A percentile compares a stretch with the other conserved stretches of the same genome.
phyloP scores from a whole-genome alignment of 2,113 vertebrate genomes.

The Crocuta crocuta region DNA sequence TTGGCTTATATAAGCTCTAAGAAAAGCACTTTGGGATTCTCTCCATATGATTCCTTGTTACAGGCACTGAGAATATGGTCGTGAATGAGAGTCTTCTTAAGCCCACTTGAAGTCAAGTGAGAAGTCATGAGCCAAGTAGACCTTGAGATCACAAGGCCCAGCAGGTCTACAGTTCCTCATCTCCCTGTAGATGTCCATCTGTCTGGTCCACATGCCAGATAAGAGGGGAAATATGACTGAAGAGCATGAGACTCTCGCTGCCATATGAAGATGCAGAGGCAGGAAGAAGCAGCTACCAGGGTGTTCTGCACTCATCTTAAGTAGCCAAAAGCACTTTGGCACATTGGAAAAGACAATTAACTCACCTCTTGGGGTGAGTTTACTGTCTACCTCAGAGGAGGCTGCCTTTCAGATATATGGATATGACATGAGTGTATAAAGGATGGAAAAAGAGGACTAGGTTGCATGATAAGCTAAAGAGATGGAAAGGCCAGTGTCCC shows the following conservation, averaged over 20 bases:
- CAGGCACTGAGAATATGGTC: neutral
- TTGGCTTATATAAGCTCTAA: conserved; percentile 89
- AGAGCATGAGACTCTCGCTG: neutral
- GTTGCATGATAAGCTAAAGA: conserved; percentile 58
- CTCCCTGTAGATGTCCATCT: neutral
- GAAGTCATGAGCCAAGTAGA: neutral
- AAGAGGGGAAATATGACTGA: neutral
- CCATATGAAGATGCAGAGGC: neutral
- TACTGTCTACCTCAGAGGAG: conserved; percentile 71
- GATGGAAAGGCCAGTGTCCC: neutral
- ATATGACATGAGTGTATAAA: neutral
- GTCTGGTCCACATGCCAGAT: neutral
- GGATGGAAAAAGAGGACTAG: neutral
- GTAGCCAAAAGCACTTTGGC: neutral
- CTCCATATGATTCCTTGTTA: neutral
- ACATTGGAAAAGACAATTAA: conserved; percentile 4
- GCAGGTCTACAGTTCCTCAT: neutral
- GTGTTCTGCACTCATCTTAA: neutral
- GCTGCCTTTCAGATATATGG: neutral
- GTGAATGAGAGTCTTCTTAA: conserved; percentile 31
- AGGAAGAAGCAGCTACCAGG: neutral
- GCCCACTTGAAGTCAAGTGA: neutral
- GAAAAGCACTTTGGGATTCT: conserved; percentile 27
- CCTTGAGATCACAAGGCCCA: neutral
- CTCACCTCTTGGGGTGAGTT: conserved; percentile 70